Conservation (phyloP, 2,888 invertebrate genomes). For the Amiota minor region DNA sequence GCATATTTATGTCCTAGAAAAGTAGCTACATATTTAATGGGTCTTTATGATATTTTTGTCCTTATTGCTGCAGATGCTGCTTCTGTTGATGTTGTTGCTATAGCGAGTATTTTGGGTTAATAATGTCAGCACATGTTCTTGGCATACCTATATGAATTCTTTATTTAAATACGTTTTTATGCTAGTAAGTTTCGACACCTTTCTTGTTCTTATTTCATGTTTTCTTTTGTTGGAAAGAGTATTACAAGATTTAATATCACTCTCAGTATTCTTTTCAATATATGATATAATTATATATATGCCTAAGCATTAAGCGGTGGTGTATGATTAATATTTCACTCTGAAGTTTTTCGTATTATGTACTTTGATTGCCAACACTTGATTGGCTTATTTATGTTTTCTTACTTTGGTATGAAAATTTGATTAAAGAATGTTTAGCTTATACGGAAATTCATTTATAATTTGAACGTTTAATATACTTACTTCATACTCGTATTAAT, state of each 20-base stretch:
- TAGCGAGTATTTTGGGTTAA: neutral
- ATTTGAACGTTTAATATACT: no score
- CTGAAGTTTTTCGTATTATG: conserved; percentile 20
- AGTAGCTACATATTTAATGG: neutral
- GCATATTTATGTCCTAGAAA: neutral
- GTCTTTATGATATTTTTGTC: neutral
- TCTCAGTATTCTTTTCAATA: no score
- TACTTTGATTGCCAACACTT: conserved; percentile 51
- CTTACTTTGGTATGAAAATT: conserved; percentile 38
- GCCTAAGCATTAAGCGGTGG: conserved; percentile 16
- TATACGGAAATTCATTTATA: conserved; percentile 8
- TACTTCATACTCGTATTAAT: no score
- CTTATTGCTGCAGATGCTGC: conserved; percentile 4
- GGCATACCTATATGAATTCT: conserved; percentile 34
- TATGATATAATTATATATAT: no score
- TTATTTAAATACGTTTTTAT: no score
- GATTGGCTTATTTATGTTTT: conserved; percentile 58
- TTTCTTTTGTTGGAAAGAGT: conserved; percentile 5
- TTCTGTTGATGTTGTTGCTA: neutral
- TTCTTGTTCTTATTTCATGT: neutral
- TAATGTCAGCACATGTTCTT: conserved; percentile 41
- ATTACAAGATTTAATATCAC: no score
- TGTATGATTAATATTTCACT: conserved; percentile 50
- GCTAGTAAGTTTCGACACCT: neutral
- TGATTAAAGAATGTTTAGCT: conserved; percentile 41